These are phyloP conservation scores for Channa maculata DNA, from an alignment of 2,113 vertebrate species.

Conservation along the genomic window DNA sequence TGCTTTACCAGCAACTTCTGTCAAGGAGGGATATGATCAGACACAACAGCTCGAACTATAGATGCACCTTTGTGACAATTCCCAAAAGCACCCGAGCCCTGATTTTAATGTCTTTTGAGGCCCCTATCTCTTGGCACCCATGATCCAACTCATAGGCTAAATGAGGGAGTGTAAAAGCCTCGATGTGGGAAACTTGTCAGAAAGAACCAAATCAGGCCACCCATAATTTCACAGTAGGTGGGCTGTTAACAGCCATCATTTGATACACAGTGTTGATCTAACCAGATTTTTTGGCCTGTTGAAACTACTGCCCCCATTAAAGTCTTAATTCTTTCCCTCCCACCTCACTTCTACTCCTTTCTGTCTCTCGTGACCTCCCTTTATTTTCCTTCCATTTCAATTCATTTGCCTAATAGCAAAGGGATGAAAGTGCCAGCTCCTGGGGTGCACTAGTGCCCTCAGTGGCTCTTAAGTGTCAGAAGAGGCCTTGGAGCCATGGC, in stretches of 20 bases:
- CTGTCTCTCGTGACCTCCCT: constrained; percentile 25
- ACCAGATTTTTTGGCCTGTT: constrained; percentile 63
- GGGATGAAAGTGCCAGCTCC: constrained; percentile 55
- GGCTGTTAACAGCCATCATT: constrained; percentile 69
- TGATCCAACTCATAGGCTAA: constrained; percentile 38
- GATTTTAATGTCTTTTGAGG: constrained; percentile 9
- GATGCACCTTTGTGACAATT: constrained; percentile 34
- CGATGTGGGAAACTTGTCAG: constrained; percentile 66
- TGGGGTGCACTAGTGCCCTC: constrained; percentile 57
- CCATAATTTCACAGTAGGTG: constrained; percentile 76
- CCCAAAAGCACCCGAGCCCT: constrained; percentile 46
- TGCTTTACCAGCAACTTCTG: constrained; percentile 28
- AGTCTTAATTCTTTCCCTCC: constrained; percentile 63
- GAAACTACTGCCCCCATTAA: constrained; percentile 75
- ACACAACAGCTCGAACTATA: constrained; percentile 41
- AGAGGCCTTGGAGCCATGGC: constrained; percentile 68
- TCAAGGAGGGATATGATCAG: constrained; percentile 60
- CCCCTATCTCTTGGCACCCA: constrained; percentile 36
- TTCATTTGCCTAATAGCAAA: constrained; percentile 46
- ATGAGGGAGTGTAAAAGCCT: constrained; percentile 28
- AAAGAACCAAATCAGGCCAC: constrained; percentile 71
- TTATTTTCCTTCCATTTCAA: constrained; percentile 44
- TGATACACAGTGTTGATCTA: constrained; percentile 73
- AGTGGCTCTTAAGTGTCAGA: constrained; percentile 73
- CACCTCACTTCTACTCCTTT: constrained; percentile 41